Base-by-base conservation (phyloP, 2,888 invertebrate species). In the Chrysodeixis includens region DNA sequence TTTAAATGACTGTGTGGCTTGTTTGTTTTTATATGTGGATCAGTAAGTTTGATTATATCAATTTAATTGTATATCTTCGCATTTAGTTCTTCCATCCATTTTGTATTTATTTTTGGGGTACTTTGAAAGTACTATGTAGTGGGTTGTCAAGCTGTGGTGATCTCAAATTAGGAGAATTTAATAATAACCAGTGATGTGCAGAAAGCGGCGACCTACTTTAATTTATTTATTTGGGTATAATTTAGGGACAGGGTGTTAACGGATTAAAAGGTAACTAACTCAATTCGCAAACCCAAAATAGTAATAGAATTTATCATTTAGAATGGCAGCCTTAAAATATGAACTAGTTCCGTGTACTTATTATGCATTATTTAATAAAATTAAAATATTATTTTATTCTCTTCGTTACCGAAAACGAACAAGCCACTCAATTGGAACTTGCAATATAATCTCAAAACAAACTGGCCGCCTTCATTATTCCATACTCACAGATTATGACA, bases 1-100 rank as follows among this genome's bases (percentile, higher is more conserved):
- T 82, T 86, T 86, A 86, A 78, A 87, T 85, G 83, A 83, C 79
- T 77, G 82, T 74, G 83, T 86, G 89, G 86, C 89, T 86, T 90
- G 92, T 93, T 93, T 89, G 88, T 90, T 83, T 92, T 91, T 89
- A 78, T 75, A 69, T 73, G 71, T 78, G 59, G 40, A 26, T 49
- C 60, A 46, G 70, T 32, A 46, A 52, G 52, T 44, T 58, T 64
- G 61, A 61, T 32, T 51, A 18, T 51, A 51, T 54, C 51, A 35
- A 49, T 56, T 30, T 35, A 59, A 79, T 76, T 66, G 71, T 83
- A 71, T 63, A 65, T 68, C 49, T 40, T 63, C 56, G 53, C 44
- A 56, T 66, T 58, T 64, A 69, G 56, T 58, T 62, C 54, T 12
- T 76, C 62, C 72, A 66, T 74, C 46, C 51, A 60, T 52, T 59